Evolutionary conservation across 2,113 vertebrate genomes (phyloP), one percentile per base, ranked within the genome.

Genomic region (Periophthalmus modestus): DNA sequence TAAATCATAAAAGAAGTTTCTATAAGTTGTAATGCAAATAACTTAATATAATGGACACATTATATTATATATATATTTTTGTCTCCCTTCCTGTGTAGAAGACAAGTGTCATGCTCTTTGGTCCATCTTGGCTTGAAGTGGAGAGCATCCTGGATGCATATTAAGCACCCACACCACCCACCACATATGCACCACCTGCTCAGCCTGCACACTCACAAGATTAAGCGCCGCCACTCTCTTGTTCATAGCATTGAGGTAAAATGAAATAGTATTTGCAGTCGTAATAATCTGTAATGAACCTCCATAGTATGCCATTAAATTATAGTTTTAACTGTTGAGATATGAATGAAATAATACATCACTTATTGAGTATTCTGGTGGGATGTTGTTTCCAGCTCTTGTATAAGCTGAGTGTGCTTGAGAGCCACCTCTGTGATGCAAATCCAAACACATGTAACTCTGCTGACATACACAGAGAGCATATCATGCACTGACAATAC

Each of bases 151-250:
- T 80, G 78, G 80, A 77, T 83, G 82, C 80, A 87, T 83, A 75
- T 74, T 68, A 77, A 79, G 75, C 83, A 34, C 88, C 86, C 87
- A 91, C 87, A 72, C 82, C 82, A 75, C 90, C 86, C 87, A n/a
- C n/a, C n/a, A 89, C 90, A 73, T 24, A 72, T 67, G 71, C 83
- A 86, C 88, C 86, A 87, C 87, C 86, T 90, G 86, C 80, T 77
- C 73, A 84, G 70, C 74, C 81, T 84, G 52, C 68, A 57, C 74
- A 47, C 72, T 80, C 80, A 77, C 74, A 84, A 69, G 59, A 74
- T 65, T 24, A 63, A 65, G 50, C 36, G 77, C 52, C 66, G 78
- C 77, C 9, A 18, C 21, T 82, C 34, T 76, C 77, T 58, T n/a
- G n/a, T 47, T 70, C 75, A 59, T 84, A 61, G 34, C 18, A 28